A percentile compares a stretch with the other conserved stretches of the same genome.
Evolutionary conservation across 1,140 invertebrate species (phyloP).

Genomic region (Drosophila auraria): DNA sequence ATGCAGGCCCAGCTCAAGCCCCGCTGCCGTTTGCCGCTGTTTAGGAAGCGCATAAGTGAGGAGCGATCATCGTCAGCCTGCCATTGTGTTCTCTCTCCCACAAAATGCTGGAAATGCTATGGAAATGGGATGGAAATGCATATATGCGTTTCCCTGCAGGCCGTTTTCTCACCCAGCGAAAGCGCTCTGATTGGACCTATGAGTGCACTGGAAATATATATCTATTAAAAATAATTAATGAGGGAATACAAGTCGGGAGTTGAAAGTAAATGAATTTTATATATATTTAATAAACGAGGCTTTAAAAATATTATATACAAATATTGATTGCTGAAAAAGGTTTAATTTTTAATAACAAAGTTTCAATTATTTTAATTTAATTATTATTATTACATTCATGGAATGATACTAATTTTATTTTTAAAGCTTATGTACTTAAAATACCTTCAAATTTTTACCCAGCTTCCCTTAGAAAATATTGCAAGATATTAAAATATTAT

Average conservation of each 20-base stretch:
- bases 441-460: too few relatives aligned
- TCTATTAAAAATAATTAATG: not conserved
- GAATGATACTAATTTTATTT: too few relatives aligned
- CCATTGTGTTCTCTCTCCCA: conserved; percentile 27
- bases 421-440: too few relatives aligned
- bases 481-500: too few relatives aligned
- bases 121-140: conserved; percentile 48
- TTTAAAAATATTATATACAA: too few relatives aligned
- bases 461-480: too few relatives aligned
- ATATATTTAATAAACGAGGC: not conserved
- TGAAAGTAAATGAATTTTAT: not conserved
- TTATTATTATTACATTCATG: too few relatives aligned
- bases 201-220: not conserved
- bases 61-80: conserved; percentile 45
- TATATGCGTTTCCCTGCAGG: conserved; percentile 64
- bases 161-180: conserved; percentile 63
- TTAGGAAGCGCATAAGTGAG: conserved; percentile 60
- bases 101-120: conserved; percentile 9
- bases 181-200: conserved; percentile 46
- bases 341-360: too few relatives aligned
- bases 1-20: conserved; percentile 55
- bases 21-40: conserved; percentile 4
- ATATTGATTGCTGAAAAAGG: too few relatives aligned
- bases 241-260: too few relatives aligned
- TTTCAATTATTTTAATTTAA: too few relatives aligned